Base-by-base conservation (phyloP, 64 coral and sea anemone species). In the Actinia equina region DNA sequence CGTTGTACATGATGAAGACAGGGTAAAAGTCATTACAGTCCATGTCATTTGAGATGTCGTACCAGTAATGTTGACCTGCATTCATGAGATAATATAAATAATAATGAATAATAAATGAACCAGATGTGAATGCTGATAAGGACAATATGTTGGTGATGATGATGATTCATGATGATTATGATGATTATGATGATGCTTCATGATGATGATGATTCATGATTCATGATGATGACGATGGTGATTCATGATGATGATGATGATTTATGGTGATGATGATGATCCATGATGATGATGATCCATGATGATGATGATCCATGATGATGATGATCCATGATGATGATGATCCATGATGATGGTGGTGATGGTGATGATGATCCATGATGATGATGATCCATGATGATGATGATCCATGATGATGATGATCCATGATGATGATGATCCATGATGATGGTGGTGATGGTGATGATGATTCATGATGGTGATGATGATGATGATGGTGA, bases 21-120 rank as follows among this genome's bases (percentile, higher is more conserved):
- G 95, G 95, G 44, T 83, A 98, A 26, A 92, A 94, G 57, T 98
- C 92, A 37, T 87, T 65, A 83, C 95, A 98, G 85, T 87, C 86
- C 95, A 98, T 98, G 43, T 77, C 42, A 11, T 60, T n/a, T 44
- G 95, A 98, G 87, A 98, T 98, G 70, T 89, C 59, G 71, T 98
- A 98, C 95, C 95, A 98, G 58, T 98, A 98, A 59, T 98, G 95
- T 53, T 88, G 95, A 65, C 95, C 95, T 98, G 76, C 4, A 60
- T 60, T 37, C 30, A 5, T 49, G 46, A 49, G 46, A 49, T 6
- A 8, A 8, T 49, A 49, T 49, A 49, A 37, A 37, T 37, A 37
- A 37, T 37, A 37, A 37, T 37, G 46, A 49, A 49, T 49, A 49
- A 49, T 37, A 37, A 37, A 37, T 49, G 46, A 49, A 49, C 4